Base-by-base conservation (phyloP, 2,113 vertebrate species). In the Acinonyx jubatus region DNA sequence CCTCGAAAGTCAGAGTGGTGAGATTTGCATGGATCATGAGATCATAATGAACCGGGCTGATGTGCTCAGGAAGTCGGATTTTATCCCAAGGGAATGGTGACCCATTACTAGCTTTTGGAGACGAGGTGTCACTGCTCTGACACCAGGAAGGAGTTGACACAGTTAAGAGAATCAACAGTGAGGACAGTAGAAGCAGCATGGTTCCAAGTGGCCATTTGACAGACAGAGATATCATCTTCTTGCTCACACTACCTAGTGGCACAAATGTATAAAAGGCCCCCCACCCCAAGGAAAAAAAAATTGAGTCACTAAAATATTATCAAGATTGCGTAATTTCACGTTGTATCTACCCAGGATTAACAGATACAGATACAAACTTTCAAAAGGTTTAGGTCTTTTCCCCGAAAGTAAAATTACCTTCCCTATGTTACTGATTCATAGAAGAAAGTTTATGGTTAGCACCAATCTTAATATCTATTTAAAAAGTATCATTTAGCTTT, bases 1-100 rank as follows among this genome's bases (percentile, higher is more conserved):
- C 99, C 1, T 87, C 88, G 85, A 99, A 99, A 93, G 99, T 98
- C 11, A 99, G 96, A 15, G 98, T 99, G 97, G 99, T 99, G 94
- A 99, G 98, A 98, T 99, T 99, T 38, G 99, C 99, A 12, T 99
- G 99, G 97, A 99, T 96, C 93, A 98, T 98, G 45, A 99, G 99
- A 73, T 99, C 96, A 14, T 99, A 99, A 96, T 99, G 99, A 85
- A 99, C 16, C 2, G 99, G 99, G 23, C 93, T 36, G 12, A 99
- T n/a, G 3, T 98, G 95, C 96, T 94, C 96, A 1, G 99, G 99
- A 29, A 99, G 99, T 78, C 99, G 98, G 96, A 99, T 98, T 63
- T 98, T 98, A 90, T 98, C 89, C 99, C 99, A 99, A 38, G 99
- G 99, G 96, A 99, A 99, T 0, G 52, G 92, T 66, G 98, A 97